A percentile compares a stretch with the other conserved stretches of the same genome.
Evolutionary conservation across 2,797 vertebrate genomes (phyloP).

Genomic region (Rhynchotus rufescens): DNA sequence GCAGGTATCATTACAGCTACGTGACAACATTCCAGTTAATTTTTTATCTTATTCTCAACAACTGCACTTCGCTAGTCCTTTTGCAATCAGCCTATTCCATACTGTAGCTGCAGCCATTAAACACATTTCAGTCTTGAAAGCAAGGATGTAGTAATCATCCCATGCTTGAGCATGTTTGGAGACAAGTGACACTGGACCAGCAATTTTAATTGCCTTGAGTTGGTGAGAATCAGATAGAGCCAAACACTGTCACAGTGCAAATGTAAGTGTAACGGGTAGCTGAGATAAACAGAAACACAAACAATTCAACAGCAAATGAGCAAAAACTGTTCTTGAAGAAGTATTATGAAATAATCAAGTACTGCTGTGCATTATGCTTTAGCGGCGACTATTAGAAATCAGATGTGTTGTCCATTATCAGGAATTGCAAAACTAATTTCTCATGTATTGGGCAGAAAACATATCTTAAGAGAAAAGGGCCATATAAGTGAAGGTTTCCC

Average conservation of each 20-base stretch:
- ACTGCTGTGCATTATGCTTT: conserved; percentile 13
- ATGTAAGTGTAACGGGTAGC: conserved; percentile 58
- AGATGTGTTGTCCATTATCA: background rate
- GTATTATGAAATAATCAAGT: conserved; percentile 47
- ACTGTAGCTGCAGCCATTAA: background rate
- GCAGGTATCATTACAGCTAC: background rate
- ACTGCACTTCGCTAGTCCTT: background rate
- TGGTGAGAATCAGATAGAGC: conserved; percentile 60
- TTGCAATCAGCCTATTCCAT: background rate
- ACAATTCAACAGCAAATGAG: conserved; percentile 64
- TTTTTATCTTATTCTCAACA: conserved; percentile 15
- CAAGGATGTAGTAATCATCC: background rate
- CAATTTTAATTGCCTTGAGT: conserved; percentile 64
- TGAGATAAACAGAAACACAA: conserved; percentile 63
- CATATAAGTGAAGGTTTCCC: background rate
- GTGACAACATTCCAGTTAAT: background rate
- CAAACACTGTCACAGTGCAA: conserved; percentile 64
- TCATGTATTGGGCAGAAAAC: background rate
- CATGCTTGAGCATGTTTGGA: conserved; percentile 25
- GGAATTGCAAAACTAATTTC: background rate
- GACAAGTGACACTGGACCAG: conserved; percentile 51
- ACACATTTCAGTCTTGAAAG: background rate
- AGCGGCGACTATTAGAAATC: background rate
- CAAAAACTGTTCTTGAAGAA: conserved; percentile 59
- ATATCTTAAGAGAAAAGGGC: conserved; percentile 1